These are phyloP conservation scores for Acrocephalus arundinaceus DNA, from an alignment of 2,113 vertebrate genomes.

Conservation along the genomic window DNA sequence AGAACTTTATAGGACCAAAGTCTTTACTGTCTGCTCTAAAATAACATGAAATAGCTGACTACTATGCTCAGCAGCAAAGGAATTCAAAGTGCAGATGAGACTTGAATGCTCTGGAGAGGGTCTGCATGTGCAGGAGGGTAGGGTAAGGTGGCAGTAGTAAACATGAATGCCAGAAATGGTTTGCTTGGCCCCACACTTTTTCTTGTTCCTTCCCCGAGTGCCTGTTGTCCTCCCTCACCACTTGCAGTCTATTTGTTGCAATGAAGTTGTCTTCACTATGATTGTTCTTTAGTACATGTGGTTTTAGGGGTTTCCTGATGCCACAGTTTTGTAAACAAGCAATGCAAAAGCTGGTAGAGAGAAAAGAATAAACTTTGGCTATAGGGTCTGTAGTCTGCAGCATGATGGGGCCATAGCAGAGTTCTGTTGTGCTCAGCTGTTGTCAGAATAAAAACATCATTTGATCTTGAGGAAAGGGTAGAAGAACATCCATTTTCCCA, in stretches of 20 bases:
- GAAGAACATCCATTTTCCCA: not conserved
- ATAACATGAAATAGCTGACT: not conserved
- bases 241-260: not conserved
- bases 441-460: not conserved
- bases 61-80: not conserved
- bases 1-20: not conserved
- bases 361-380: not conserved
- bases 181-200: not conserved
- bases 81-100: constrained; percentile 17
- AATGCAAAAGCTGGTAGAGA: not conserved
- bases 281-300: not conserved
- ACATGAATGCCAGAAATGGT: not conserved
- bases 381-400: not conserved
- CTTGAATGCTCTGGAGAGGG: not conserved
- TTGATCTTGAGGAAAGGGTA: not conserved
- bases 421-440: not conserved
- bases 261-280: not conserved
- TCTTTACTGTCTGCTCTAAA: constrained; percentile 41
- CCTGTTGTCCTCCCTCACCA: not conserved
- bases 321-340: not conserved
- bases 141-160: not conserved
- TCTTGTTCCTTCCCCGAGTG: not conserved
- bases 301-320: not conserved
- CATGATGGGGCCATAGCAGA: not conserved
- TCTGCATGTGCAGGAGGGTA: accelerated